These are phyloP conservation scores for Drosophila burlai DNA, from an alignment of 1,140 invertebrate genomes.

Conservation along the genomic window DNA sequence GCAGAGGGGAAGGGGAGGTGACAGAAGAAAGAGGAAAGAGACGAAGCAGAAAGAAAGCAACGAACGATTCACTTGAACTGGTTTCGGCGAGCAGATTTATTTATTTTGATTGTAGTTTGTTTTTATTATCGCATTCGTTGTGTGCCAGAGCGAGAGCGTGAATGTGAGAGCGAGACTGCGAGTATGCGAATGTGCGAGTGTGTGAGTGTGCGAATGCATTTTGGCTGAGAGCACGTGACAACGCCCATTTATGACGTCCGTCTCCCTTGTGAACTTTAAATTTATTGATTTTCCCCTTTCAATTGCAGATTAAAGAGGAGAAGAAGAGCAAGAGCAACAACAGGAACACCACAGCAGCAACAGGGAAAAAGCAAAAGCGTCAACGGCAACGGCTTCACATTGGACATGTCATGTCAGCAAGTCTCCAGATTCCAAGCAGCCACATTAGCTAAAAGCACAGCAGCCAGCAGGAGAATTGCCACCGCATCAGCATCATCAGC, in stretches of 20 bases:
- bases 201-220: constrained; percentile 44
- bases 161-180: constrained; percentile 25
- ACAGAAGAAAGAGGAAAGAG: constrained; percentile 13
- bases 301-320: constrained; percentile 59
- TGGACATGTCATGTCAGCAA: constrained; percentile 85
- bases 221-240: constrained; percentile 69
- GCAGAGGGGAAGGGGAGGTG: neutral
- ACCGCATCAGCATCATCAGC: constrained; percentile 30
- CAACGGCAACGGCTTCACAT: constrained; percentile 73
- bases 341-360: constrained; percentile 4
- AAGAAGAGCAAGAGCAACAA: constrained; percentile 19
- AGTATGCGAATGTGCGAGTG: neutral
- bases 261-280: constrained; percentile 31
- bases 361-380: constrained; percentile 27
- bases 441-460: constrained; percentile 54
- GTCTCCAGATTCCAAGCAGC: constrained; percentile 76
- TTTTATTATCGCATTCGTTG: constrained; percentile 68
- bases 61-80: constrained; percentile 75
- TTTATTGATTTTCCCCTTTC: constrained; percentile 27
- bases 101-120: constrained; percentile 66
- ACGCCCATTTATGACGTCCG: constrained; percentile 56
- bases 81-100: constrained; percentile 59
- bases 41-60: constrained; percentile 56
- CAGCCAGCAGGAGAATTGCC: constrained; percentile 55
- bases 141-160: constrained; percentile 6